These are phyloP conservation scores for Hydrozoanthus tunicans DNA, from an alignment of 64 coral and sea anemone species.

Conservation along the genomic window DNA sequence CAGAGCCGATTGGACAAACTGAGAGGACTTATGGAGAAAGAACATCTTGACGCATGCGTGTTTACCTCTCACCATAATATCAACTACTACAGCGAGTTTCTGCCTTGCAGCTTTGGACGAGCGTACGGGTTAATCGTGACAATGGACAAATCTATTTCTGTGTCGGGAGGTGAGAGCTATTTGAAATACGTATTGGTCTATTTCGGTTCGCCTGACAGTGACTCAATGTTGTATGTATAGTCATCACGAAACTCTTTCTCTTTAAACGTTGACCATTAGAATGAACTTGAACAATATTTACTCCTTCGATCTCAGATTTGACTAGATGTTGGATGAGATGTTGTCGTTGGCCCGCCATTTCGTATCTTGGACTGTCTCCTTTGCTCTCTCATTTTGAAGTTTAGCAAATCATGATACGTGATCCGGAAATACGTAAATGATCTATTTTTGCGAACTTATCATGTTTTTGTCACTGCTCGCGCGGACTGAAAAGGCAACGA, in stretches of 20 bases:
- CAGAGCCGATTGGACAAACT: constrained; percentile 71
- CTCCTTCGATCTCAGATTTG: constrained; percentile 31
- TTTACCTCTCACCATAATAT: constrained; percentile 94
- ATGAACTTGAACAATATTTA: constrained; percentile 27
- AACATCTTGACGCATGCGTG: constrained; percentile 89
- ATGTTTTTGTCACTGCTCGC: constrained; percentile 28
- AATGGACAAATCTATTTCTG: constrained; percentile 59
- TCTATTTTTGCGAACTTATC: constrained; percentile 28
- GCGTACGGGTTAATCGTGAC: constrained; percentile 83
- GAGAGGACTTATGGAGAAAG: constrained; percentile 80
- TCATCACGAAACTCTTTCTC: constrained; percentile 41
- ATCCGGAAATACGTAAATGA: constrained; percentile 30
- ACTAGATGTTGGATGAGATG: constrained; percentile 18
- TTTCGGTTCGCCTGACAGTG: constrained; percentile 48
- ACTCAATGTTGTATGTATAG: constrained; percentile 54
- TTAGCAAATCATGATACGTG: constrained; percentile 14
- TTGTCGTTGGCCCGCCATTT: constrained; percentile 19
- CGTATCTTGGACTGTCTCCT: not conserved
- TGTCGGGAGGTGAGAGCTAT: constrained; percentile 88
- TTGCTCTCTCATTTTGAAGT: constrained; percentile 45
- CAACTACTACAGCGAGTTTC: constrained; percentile 87
- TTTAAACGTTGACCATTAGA: constrained; percentile 29
- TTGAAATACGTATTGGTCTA: constrained; percentile 62
- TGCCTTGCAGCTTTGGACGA: constrained; percentile 87
- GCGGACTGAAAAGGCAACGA: constrained; percentile 27